Base-by-base conservation (phyloP, 2,113 vertebrate species). In the Talpa occidentalis region DNA sequence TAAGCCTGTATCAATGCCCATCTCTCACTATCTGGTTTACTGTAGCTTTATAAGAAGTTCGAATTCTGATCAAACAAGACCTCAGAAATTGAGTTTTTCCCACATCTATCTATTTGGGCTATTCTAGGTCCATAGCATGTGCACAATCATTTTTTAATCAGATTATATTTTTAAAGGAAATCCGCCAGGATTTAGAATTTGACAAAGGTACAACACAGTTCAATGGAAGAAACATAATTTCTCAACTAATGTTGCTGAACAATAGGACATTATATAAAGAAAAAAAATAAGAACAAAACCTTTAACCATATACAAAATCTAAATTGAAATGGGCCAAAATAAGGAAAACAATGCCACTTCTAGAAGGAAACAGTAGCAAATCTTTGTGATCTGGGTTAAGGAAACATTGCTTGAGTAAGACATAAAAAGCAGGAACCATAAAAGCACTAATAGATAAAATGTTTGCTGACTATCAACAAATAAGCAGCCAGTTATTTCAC, bases 381-480 rank as follows among this genome's bases (percentile, higher is more conserved):
- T 87, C 11, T 67, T 81, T 77, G 28, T 56, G 66, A 64, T 7
- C 52, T 52, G 7, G 3, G 12, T 54, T 86, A 67, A 30, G 10
- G 10, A 85, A 93, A 78, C 3, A 86, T 62, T 87, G 83, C 40
- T 78, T 77, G 77, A 92, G 74, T 6, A 83, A 47, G 73, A 28
- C 0, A 30, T 32, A 60, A 69, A 88, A 60, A 37, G 5, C 15
- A 32, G 16, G 2, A 5, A 90, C 24, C n/a, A 49, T 52, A 12
- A 64, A 92, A 85, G 26, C 76, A 7, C 56, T 32, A 74, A 69
- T 42, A 22, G 72, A 85, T 77, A 79, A 64, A 87, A 64, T 17
- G 62, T 90, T 64, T 89, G 6, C 28, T 62, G 60, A 30, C 28
- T 14, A 32, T 30, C 6, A 28, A 26, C 60, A 66, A n/a, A 66